Evolutionary conservation across 1,140 invertebrate genomes (phyloP).

Genomic region (Lanistes nyassanus): DNA sequence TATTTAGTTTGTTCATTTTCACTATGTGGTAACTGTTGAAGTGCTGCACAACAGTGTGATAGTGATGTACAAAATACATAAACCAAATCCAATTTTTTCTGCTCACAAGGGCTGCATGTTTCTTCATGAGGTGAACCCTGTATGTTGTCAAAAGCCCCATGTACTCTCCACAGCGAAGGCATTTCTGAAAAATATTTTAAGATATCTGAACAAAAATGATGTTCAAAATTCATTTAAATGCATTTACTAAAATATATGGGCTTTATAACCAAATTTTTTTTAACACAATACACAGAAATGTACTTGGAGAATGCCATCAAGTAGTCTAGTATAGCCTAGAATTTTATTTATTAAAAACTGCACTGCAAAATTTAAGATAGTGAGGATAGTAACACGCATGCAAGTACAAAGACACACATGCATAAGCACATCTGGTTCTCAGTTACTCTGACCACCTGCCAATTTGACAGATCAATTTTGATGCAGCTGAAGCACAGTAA

Average conservation of each 20-base stretch:
- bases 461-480: no score
- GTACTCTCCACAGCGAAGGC: slow-evolving; percentile 27
- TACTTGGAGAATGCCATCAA: no score
- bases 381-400: not conserved
- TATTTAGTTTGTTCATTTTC: not conserved
- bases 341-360: no score
- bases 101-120: slow-evolving; percentile 39
- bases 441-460: not conserved
- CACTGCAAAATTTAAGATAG: not conserved
- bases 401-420: slow-evolving; percentile 7
- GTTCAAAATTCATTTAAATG: not conserved
- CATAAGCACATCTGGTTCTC: not conserved
- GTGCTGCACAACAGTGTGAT: no score
- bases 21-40: not conserved
- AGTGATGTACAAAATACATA: no score
- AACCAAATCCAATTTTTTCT: no score
- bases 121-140: slow-evolving; percentile 34
- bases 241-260: not conserved
- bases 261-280: no score
- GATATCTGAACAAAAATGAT: not conserved
- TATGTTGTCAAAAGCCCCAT: slow-evolving; percentile 4
- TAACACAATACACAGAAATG: no score
- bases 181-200: slow-evolving; percentile 13
- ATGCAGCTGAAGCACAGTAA: no score
- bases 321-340: no score